These are phyloP conservation scores for Rhagoletis zephyria DNA, from an alignment of 1,140 invertebrate genomes.

Conservation along the genomic window DNA sequence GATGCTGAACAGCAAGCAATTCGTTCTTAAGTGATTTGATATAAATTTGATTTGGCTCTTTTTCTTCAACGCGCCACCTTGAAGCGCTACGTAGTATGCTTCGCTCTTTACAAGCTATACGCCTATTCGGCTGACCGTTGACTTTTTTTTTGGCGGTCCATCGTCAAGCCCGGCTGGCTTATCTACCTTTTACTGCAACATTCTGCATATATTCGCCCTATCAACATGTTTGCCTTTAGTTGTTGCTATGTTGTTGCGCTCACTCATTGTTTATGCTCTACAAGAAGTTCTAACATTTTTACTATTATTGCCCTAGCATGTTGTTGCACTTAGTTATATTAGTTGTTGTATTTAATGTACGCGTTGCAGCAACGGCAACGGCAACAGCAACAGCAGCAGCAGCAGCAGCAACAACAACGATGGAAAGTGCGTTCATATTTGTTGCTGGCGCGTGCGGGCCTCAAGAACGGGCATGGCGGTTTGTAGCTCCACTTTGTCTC, in stretches of 20 bases:
- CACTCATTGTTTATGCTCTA: conserved; percentile 44
- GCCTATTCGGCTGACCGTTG: not conserved
- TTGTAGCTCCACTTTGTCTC: not conserved
- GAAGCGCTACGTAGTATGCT: not conserved
- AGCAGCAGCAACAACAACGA: too few species aligned
- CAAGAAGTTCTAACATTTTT: conserved; percentile 51
- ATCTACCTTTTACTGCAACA: not conserved
- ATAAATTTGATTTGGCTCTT: conserved; percentile 41
- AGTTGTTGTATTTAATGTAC: conserved; percentile 4
- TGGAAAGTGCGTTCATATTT: conserved; percentile 43
- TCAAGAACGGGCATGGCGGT: not conserved
- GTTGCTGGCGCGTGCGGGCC: conserved; percentile 40
- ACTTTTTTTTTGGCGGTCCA: not conserved
- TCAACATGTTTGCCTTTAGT: not conserved
- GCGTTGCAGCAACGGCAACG: too few species aligned
- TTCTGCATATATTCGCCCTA: not conserved
- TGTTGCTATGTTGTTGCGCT: not conserved
- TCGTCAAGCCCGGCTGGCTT: not conserved
- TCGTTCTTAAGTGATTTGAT: conserved; percentile 49
- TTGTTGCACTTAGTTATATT: conserved; percentile 27
- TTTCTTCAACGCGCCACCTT: conserved; percentile 21
- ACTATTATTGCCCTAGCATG: conserved; percentile 42
- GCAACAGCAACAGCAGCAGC: too few species aligned
- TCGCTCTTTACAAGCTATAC: not conserved
- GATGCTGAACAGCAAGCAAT: not conserved